Evolutionary conservation across 2,113 vertebrate genomes (phyloP).

Genomic region (Antidorcas marsupialis): DNA sequence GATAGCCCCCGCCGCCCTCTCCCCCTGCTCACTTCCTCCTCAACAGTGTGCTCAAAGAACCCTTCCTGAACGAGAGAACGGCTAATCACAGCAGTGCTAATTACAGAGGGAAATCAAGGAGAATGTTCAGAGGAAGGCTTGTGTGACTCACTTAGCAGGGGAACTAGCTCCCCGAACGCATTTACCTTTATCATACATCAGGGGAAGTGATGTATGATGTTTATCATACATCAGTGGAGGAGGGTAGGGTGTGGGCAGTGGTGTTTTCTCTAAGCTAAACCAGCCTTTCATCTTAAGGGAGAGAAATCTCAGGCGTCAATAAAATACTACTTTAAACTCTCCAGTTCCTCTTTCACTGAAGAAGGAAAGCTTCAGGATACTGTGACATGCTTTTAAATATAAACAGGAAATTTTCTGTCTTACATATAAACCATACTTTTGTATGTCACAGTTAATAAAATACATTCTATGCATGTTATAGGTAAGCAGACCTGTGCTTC

Average conservation of each 20-base stretch:
- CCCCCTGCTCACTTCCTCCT: background rate
- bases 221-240: background rate
- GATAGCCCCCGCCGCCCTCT: background rate
- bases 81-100: background rate
- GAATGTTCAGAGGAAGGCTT: background rate
- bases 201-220: too few relatives aligned
- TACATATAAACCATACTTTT: background rate
- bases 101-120: background rate
- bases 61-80: background rate
- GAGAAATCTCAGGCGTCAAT: background rate
- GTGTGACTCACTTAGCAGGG: background rate
- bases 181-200: background rate
- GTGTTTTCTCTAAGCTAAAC: background rate
- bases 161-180: background rate
- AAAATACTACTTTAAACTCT: background rate
- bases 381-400: background rate
- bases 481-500: background rate
- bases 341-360: background rate
- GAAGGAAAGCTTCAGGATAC: background rate
- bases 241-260: background rate
- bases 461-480: background rate
- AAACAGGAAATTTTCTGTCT: background rate
- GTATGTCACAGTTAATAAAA: background rate
- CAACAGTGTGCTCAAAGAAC: background rate
- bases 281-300: constrained; percentile 5